These are phyloP conservation scores for Phenganax stokvisi DNA, from an alignment of 92 coral and sea anemone species.

Conservation along the genomic window DNA sequence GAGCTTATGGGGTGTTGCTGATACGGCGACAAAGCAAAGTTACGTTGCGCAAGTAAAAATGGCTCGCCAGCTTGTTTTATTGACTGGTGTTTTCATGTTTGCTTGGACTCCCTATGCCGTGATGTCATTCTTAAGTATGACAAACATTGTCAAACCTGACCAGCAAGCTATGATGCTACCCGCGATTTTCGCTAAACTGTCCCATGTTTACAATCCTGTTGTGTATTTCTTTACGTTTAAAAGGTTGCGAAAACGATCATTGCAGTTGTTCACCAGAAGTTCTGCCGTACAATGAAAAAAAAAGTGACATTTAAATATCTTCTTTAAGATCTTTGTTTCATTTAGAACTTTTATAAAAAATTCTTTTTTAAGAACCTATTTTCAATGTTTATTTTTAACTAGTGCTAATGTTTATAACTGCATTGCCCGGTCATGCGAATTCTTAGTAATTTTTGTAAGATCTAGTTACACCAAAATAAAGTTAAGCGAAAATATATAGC, in stretches of 20 bases:
- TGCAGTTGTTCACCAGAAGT: neutral
- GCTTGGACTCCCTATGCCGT: constrained; percentile 84
- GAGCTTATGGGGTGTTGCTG: constrained; percentile 48
- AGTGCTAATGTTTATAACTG: no score
- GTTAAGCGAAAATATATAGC: no score
- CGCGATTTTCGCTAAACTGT: constrained; percentile 61
- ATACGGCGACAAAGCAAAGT: constrained; percentile 47
- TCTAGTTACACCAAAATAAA: no score
- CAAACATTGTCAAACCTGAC: constrained; percentile 36
- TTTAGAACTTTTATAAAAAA: no score
- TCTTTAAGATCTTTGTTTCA: no score
- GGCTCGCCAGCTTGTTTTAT: constrained; percentile 40
- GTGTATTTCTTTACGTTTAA: constrained; percentile 60
- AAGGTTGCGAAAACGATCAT: constrained; percentile 43
- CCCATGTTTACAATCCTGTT: constrained; percentile 57
- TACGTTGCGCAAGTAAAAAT: constrained; percentile 43
- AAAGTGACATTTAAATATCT: no score
- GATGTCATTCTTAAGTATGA: constrained; percentile 54
- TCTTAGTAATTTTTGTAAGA: no score
- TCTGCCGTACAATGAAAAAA: no score
- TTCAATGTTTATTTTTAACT: no score
- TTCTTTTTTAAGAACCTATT: no score
- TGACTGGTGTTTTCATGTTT: constrained; percentile 55
- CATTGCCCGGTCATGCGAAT: no score
- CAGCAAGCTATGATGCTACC: constrained; percentile 46